Conservation (phyloP, 2,113 vertebrate genomes). For the Chloroceryle aenea region DNA sequence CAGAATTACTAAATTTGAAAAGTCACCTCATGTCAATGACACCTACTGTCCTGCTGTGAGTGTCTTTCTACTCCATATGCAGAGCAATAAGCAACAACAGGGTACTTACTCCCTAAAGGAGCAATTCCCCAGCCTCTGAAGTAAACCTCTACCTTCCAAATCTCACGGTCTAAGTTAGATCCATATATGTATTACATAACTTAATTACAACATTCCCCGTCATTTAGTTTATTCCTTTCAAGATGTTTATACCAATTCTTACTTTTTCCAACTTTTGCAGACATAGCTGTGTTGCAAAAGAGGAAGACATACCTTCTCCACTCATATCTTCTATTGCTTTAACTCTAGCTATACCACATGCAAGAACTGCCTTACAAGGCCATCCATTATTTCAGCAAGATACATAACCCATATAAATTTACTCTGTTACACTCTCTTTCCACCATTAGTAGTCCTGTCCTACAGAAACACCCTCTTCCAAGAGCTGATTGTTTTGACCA, state of each 20-base stretch:
- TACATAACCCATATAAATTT: background rate
- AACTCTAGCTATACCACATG: background rate
- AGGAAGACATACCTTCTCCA: background rate
- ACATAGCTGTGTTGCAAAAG: background rate
- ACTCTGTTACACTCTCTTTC: background rate
- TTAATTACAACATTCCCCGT: background rate
- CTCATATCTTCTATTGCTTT: accelerated
- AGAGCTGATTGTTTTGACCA: background rate
- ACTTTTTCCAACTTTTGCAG: background rate
- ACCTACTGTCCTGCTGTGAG: background rate
- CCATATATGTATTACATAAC: background rate
- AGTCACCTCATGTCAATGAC: background rate
- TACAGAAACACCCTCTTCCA: background rate
- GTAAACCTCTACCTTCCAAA: background rate
- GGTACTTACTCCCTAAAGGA: background rate
- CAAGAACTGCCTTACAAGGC: background rate
- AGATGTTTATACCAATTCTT: background rate
- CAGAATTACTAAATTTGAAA: background rate
- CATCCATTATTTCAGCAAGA: background rate
- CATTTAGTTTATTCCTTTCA: background rate
- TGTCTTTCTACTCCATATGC: background rate
- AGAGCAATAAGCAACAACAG: background rate
- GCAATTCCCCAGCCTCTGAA: background rate
- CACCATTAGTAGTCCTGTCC: background rate
- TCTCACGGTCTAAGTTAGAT: background rate